phyloP scores from a whole-genome alignment of 2,113 vertebrate species.

The Motacilla tschutschensis region DNA sequence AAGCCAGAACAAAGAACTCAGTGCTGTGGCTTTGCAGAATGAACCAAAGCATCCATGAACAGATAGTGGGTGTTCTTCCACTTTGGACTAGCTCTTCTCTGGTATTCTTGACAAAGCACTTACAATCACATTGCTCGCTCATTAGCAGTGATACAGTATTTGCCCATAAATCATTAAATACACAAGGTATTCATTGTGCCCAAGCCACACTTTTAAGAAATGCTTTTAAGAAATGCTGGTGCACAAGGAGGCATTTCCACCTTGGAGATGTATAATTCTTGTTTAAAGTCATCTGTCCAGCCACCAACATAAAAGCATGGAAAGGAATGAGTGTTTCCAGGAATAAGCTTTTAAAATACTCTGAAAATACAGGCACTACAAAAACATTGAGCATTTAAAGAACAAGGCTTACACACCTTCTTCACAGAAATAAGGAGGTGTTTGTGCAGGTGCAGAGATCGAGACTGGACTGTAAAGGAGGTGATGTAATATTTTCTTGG shows the following conservation, averaged over 20 bases:
- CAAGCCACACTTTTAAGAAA: not conserved
- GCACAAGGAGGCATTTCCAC: not conserved
- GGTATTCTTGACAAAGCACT: not conserved
- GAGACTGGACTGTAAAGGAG: not conserved
- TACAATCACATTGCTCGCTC: not conserved
- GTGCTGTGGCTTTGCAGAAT: not conserved
- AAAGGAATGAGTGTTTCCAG: not conserved
- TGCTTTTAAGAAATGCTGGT: not conserved
- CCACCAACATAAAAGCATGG: not conserved
- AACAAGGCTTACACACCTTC: not conserved
- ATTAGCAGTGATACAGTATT: not conserved
- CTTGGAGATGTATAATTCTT: not conserved
- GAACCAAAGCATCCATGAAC: not conserved
- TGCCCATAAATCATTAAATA: not conserved
- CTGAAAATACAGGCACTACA: not conserved
- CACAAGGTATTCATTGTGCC: not conserved
- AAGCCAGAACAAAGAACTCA: not conserved
- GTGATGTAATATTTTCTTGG: not conserved
- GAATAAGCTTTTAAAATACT: not conserved
- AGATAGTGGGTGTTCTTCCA: not conserved
- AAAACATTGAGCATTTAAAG: not conserved
- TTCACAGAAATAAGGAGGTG: not conserved
- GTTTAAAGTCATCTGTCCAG: not conserved
- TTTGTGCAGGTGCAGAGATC: not conserved
- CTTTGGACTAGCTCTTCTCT: not conserved